These are phyloP conservation scores for Furnarius figulus DNA, from an alignment of 2,113 vertebrate species.

Conservation along the genomic window DNA sequence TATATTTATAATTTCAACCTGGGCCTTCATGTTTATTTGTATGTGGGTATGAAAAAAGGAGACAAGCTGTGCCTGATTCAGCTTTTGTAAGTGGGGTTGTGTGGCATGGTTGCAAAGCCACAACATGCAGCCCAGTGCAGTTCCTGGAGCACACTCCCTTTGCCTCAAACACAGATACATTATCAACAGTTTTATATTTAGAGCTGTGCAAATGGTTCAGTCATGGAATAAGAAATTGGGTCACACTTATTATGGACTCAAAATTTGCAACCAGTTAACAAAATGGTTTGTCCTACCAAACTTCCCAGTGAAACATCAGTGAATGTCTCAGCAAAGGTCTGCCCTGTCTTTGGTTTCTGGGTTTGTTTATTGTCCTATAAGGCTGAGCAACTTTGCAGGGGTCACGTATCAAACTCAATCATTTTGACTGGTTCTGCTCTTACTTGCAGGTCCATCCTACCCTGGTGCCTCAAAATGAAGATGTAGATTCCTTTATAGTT, in stretches of 20 bases:
- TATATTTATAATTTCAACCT: constrained; percentile 61
- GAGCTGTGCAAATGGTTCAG: constrained; percentile 21
- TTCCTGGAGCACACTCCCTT: background rate
- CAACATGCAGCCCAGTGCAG: background rate
- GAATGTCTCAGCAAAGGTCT: background rate
- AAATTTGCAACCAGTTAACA: background rate
- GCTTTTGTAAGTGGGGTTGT: background rate
- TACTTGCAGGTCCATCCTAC: background rate
- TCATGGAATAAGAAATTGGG: background rate
- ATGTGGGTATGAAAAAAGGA: background rate
- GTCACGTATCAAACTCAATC: background rate
- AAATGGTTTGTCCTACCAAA: background rate
- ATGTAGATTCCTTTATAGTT: background rate
- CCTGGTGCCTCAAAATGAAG: background rate
- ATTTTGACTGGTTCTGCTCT: background rate
- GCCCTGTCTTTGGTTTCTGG: background rate
- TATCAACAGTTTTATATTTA: constrained; percentile 41
- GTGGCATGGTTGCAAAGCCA: background rate
- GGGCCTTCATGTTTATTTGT: constrained; percentile 1
- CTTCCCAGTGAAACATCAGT: background rate
- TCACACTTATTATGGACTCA: background rate
- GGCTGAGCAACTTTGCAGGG: background rate
- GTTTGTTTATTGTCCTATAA: background rate
- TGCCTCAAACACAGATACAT: background rate
- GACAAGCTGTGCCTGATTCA: background rate